Evolutionary conservation across 2,888 invertebrate species (phyloP), one percentile per base, ranked within the genome.

Genomic region (Patella depressa): DNA sequence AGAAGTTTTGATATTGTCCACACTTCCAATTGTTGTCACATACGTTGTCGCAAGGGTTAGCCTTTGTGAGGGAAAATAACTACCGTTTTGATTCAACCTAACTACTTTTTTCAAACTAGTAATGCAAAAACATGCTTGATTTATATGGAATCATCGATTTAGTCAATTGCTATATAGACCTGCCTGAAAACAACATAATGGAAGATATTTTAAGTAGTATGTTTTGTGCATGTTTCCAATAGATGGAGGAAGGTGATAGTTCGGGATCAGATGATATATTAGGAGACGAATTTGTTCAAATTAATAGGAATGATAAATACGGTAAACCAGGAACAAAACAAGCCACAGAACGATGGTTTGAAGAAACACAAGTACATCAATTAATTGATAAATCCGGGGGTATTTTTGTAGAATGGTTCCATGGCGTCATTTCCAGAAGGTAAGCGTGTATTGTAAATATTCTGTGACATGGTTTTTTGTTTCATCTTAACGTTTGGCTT

Each of bases 371-470:
- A 80, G 84, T 85, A 0, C 74, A 82, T 15, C 86, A 87, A 75
- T 84, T 89, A 7, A 81, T 84, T 57, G 85, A 87, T 53, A 81
- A 85, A 7, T 76, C 79, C 17, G 81, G 81, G 7, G 83, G 85
- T 24, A 84, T 83, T 73, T 90, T 88, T 72, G 87, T 86, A 3
- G 87, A 88, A 19, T 91, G 91, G 91, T 91, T 91, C 77, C 91
- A 91, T 83, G 91, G 91, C 5, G 89, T 90, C 70, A 91, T 91
- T 29, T 86, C 88, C 9, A 84, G 91, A 81, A 88, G 86, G 91
- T 91, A 85, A 71, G 75, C 57, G 19, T 7, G 45, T 45, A 45
- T 45, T 45, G 7, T 7, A 45, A 45, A 9, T 5, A 3, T 34
- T 45, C 45, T 9, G 45, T 45, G 45, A 45, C 45, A 45, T 45